Conservation (phyloP, 2,888 invertebrate species). For the Rhaphigaster nebulosa region DNA sequence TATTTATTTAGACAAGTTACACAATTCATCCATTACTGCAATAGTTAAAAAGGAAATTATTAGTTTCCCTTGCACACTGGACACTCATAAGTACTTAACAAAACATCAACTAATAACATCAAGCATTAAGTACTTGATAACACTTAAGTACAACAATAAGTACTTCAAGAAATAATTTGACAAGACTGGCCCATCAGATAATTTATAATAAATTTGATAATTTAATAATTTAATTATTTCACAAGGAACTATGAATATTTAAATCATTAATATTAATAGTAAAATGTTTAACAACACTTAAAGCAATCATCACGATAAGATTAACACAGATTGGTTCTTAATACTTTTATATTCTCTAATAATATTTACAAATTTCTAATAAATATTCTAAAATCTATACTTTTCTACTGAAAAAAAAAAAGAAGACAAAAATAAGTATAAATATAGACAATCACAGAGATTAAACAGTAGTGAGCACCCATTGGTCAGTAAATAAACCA, state of each 20-base stretch:
- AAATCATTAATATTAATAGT: not conserved
- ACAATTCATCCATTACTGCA: not conserved
- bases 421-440: not conserved
- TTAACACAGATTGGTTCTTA: constrained; percentile 17
- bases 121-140: not conserved
- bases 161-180: not conserved
- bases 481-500: not conserved
- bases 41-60: not conserved
- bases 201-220: not conserved
- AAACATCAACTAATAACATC: not conserved
- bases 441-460: not conserved
- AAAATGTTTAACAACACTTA: not conserved
- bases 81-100: not conserved
- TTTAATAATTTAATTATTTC: not conserved
- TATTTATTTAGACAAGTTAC: not conserved
- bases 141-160: not conserved
- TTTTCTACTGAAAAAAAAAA: not conserved
- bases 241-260: not conserved
- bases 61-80: not conserved
- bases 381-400: not conserved
- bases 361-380: not conserved
- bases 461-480: not conserved
- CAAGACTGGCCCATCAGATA: not conserved
- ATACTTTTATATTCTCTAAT: not conserved
- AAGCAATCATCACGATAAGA: not conserved